These are phyloP conservation scores for Aleiodes leptofemur DNA, from an alignment of 2,888 invertebrate species.

Conservation along the genomic window DNA sequence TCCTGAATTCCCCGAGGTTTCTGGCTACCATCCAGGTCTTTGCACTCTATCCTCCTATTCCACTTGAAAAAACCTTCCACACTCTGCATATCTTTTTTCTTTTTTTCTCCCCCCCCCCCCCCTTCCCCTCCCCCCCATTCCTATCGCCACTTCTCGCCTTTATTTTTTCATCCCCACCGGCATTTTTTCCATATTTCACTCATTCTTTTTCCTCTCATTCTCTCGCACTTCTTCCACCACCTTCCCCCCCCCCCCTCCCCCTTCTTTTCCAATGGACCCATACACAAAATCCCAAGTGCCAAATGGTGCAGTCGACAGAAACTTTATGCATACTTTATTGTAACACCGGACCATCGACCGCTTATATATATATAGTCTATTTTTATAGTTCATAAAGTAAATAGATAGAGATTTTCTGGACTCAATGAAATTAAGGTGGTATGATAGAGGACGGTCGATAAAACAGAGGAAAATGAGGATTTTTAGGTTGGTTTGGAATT, in stretches of 20 bases:
- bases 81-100: too few species aligned
- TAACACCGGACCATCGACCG: conserved; percentile 46
- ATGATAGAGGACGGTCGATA: background rate
- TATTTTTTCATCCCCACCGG: conserved; percentile 2
- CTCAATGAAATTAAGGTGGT: background rate
- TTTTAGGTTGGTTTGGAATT: too few species aligned
- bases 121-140: too few species aligned
- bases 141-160: too few species aligned
- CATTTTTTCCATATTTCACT: conserved; percentile 18
- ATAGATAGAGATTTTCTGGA: conserved; percentile 33
- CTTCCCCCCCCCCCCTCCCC: conserved; percentile 1
- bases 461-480: too few species aligned
- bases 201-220: conserved; percentile 48
- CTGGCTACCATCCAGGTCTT: conserved; percentile 48
- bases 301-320: conserved; percentile 28
- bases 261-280: conserved; percentile 1
- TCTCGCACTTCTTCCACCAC: background rate
- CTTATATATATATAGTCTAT: conserved; percentile 40
- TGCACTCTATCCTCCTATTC: conserved; percentile 13
- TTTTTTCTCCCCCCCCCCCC: too few species aligned
- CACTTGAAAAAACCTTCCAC: background rate
- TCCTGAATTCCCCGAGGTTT: conserved; percentile 39
- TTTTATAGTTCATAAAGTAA: conserved; percentile 43
- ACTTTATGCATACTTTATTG: conserved; percentile 55
- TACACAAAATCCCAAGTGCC: conserved; percentile 15